Conservation (phyloP, 1,140 invertebrate genomes). For the Drosophila cardini region DNA sequence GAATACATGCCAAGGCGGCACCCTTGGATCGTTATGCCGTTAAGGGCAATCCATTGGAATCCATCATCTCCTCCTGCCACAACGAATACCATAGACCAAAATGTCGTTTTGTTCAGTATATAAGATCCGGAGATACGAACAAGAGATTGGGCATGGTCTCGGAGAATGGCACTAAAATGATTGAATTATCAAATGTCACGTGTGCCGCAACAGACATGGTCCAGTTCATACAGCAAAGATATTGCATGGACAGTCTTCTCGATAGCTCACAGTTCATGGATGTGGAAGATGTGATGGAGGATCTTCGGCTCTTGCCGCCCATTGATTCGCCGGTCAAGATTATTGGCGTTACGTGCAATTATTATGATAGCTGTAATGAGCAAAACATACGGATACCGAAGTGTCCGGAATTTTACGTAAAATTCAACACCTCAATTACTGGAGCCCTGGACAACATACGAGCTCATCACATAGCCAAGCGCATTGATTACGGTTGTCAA, state of each 20-base stretch:
- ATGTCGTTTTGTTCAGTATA: slow-evolving; percentile 79
- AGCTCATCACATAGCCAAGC: slow-evolving; percentile 50
- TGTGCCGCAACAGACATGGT: slow-evolving; percentile 70
- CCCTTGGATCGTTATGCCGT: slow-evolving; percentile 15
- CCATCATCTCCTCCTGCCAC: not conserved
- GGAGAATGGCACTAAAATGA: slow-evolving; percentile 69
- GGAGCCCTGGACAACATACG: slow-evolving; percentile 85
- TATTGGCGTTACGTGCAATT: slow-evolving; percentile 91
- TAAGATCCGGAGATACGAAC: slow-evolving; percentile 44
- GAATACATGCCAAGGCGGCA: slow-evolving; percentile 25
- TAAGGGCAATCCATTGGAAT: slow-evolving; percentile 5
- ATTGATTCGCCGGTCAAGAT: slow-evolving; percentile 90
- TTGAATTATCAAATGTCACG: slow-evolving; percentile 54
- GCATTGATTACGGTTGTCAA: slow-evolving; percentile 89
- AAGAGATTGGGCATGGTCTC: slow-evolving; percentile 72
- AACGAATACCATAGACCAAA: slow-evolving; percentile 32
- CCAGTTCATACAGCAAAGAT: slow-evolving; percentile 68
- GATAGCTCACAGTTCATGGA: slow-evolving; percentile 56
- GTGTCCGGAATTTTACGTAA: slow-evolving; percentile 91
- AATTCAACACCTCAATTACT: slow-evolving; percentile 91
- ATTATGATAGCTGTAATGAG: slow-evolving; percentile 91
- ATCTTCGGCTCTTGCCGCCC: slow-evolving; percentile 87
- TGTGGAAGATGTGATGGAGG: slow-evolving; percentile 77
- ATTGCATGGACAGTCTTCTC: slow-evolving; percentile 63
- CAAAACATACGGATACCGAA: slow-evolving; percentile 88